Base-by-base conservation (phyloP, 2,797 vertebrate species). In the Simalia tracyae region DNA sequence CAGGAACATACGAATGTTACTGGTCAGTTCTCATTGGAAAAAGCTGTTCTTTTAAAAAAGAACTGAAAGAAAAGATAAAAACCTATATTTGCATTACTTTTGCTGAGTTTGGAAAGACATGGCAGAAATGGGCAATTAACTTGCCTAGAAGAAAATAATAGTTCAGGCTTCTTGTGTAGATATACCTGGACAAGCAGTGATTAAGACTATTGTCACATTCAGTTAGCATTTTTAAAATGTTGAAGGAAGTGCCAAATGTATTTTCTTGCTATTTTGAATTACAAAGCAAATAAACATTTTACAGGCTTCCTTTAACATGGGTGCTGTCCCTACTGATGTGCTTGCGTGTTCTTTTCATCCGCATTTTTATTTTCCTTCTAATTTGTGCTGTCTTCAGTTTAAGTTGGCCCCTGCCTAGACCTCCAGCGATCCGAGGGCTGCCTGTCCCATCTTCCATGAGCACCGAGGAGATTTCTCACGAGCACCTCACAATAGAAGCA, bases 391-490 rank as follows among this genome's bases (percentile, higher is more conserved):
- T 94, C 93, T 95, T 68, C 72, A 0, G 26, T 86, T 88, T 57
- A 36, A 98, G 98, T 85, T 98, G 97, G 97, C 95, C 97, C 0
- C 57, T 96, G 36, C 94, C 94, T 0, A 98, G 98, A 61, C 97
- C 98, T 68, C 96, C 97, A 17, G 94, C 97, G 10, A 93, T 96
- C 14, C 98, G 98, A 92, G 97, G 95, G 89, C 96, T 98, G 95
- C 96, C 97, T n/a, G 98, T 99, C 95, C 97, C 98, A 0, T 97
- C 98, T 64, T 98, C 98, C 92, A 87, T 97, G 97, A 99, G 98
- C 76, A 98, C 94, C 0, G 99, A 99, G 95, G 99, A 99, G 97
- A 98, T 99, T 96, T 98, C 98, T 91, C 98, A 98, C 0, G 98
- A 99, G 31, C 98, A 98, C 86, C 93, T 98, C 93, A 97, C 97